Conservation (phyloP, 2,888 invertebrate genomes). For the Nudaria mundana region DNA sequence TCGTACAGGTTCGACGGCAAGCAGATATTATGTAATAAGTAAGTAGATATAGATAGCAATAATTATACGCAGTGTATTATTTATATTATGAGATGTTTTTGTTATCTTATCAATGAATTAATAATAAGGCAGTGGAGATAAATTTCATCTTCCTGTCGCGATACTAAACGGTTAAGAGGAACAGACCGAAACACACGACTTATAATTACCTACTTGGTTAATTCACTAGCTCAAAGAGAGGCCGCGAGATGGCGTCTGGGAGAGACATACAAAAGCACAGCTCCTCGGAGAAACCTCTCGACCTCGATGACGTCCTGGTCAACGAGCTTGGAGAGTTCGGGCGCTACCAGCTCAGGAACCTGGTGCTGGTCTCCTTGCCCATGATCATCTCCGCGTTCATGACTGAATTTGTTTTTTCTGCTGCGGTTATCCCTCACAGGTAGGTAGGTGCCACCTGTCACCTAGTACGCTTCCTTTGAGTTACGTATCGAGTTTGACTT, state of each 20-base stretch:
- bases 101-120: not conserved
- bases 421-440: conserved; percentile 86
- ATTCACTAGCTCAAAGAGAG: not conserved
- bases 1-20: too few species aligned
- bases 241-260: not conserved
- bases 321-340: conserved; percentile 83
- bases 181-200: not conserved
- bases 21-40: too few species aligned
- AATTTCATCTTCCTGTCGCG: not conserved
- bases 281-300: conserved; percentile 31
- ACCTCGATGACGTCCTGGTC: conserved; percentile 76
- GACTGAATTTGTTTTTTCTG: conserved; percentile 86
- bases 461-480: too few species aligned
- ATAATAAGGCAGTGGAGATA: not conserved
- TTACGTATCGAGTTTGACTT: too few species aligned
- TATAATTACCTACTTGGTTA: too few species aligned
- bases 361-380: conserved; percentile 82
- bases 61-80: too few species aligned
- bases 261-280: not conserved
- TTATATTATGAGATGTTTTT: too few species aligned
- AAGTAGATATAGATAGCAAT: too few species aligned
- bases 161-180: not conserved
- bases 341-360: conserved; percentile 82
- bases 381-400: conserved; percentile 84
- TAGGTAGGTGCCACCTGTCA: too few species aligned